These are phyloP conservation scores for Gallinago paraguaiae DNA, from an alignment of 2,113 vertebrate genomes.

Conservation along the genomic window DNA sequence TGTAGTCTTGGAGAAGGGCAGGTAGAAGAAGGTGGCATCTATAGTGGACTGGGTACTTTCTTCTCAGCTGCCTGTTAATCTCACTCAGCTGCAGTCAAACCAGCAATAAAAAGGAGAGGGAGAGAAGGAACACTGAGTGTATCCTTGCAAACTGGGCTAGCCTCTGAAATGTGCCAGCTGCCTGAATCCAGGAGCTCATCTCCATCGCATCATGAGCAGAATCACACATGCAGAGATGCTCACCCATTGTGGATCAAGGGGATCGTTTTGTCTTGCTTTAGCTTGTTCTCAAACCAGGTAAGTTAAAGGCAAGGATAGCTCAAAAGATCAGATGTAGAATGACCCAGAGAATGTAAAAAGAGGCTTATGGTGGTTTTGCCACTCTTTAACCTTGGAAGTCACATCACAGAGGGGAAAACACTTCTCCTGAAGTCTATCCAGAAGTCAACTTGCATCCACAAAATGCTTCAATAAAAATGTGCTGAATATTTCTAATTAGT, in stretches of 20 bases:
- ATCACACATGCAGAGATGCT: not conserved
- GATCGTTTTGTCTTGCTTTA: not conserved
- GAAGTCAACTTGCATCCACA: not conserved
- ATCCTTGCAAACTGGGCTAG: not conserved
- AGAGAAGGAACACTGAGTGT: not conserved
- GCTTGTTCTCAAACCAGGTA: not conserved
- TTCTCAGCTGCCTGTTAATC: not conserved
- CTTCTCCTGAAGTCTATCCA: not conserved
- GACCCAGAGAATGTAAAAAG: not conserved
- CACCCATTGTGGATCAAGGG: not conserved
- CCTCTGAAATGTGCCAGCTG: not conserved
- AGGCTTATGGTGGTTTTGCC: not conserved
- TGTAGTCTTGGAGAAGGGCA: not conserved
- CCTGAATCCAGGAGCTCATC: not conserved
- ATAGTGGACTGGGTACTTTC: not conserved
- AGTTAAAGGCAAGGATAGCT: not conserved
- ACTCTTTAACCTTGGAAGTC: not conserved
- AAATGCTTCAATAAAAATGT: not conserved
- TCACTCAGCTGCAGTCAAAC: not conserved
- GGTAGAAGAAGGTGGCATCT: not conserved
- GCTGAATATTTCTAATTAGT: not conserved
- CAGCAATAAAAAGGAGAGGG: not conserved
- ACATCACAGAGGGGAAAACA: not conserved
- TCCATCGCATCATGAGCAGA: not conserved
- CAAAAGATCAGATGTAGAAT: not conserved